These are phyloP conservation scores for Oreochromis mossambicus DNA, from an alignment of 2,797 vertebrate species.

Conservation along the genomic window DNA sequence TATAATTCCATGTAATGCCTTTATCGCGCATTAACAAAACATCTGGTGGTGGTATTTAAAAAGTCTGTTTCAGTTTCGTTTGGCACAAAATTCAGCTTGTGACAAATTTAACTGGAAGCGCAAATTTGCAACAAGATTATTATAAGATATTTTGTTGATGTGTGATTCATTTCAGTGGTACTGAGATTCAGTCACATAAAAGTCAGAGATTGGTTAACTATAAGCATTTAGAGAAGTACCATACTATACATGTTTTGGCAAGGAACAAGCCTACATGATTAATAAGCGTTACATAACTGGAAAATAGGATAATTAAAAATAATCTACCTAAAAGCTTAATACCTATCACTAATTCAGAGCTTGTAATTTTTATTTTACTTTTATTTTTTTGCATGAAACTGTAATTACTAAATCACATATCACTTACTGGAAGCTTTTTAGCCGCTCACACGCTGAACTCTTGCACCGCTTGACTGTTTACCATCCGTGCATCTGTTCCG, in stretches of 20 bases:
- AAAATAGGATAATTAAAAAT: neutral
- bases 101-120: neutral
- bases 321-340: neutral
- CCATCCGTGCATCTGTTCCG: neutral
- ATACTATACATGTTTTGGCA: neutral
- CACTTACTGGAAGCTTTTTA: neutral
- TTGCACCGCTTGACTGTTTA: neutral
- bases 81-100: neutral
- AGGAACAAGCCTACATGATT: neutral
- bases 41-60: neutral
- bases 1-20: neutral
- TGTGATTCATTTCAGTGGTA: neutral
- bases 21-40: neutral
- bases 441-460: neutral
- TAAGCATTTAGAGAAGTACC: neutral
- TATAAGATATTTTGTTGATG: neutral
- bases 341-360: neutral
- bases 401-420: rapidly evolving
- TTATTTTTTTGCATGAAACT: rapidly evolving
- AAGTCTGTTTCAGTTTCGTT: neutral
- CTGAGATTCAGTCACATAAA: neutral
- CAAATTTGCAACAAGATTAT: too few species aligned
- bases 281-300: neutral
- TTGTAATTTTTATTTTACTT: neutral
- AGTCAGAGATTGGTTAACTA: neutral